phyloP scores from a whole-genome alignment of 1,140 invertebrate genomes.

The Neodiprion fabricii region DNA sequence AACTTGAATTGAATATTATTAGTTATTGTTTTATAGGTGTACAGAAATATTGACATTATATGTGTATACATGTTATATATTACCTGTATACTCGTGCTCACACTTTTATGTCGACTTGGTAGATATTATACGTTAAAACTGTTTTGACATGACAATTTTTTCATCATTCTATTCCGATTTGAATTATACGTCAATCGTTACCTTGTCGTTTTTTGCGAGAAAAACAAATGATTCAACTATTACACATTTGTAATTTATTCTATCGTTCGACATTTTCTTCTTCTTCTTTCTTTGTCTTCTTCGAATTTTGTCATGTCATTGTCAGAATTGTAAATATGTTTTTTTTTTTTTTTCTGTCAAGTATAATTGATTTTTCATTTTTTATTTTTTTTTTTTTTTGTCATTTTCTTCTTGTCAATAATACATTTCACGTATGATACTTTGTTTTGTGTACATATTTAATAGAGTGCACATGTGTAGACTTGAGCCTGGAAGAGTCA shows the following conservation, averaged over 20 bases:
- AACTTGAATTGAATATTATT: too few species aligned
- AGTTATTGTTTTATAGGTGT: background rate
- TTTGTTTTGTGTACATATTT: too few species aligned
- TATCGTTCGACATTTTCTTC: background rate
- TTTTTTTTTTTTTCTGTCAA: background rate
- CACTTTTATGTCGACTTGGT: background rate
- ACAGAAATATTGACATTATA: background rate
- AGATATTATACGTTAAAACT: background rate
- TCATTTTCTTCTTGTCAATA: too few species aligned
- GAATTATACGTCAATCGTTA: conserved; percentile 8
- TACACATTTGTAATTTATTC: too few species aligned
- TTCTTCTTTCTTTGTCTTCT: background rate
- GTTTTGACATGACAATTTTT: background rate
- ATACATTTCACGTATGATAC: too few species aligned
- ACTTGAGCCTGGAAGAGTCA: too few species aligned
- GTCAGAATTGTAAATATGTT: conserved; percentile 4
- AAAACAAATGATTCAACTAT: background rate
- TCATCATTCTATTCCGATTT: background rate
- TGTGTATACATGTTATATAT: background rate
- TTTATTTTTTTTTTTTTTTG: background rate
- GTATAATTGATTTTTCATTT: background rate
- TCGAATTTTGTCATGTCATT: conserved; percentile 9
- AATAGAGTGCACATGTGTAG: too few species aligned
- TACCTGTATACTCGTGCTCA: background rate
- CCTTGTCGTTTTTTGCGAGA: background rate